Evolutionary conservation across 1,140 invertebrate genomes (phyloP), one percentile per base, ranked within the genome.

Genomic region (Heliconius eleuchia): DNA sequence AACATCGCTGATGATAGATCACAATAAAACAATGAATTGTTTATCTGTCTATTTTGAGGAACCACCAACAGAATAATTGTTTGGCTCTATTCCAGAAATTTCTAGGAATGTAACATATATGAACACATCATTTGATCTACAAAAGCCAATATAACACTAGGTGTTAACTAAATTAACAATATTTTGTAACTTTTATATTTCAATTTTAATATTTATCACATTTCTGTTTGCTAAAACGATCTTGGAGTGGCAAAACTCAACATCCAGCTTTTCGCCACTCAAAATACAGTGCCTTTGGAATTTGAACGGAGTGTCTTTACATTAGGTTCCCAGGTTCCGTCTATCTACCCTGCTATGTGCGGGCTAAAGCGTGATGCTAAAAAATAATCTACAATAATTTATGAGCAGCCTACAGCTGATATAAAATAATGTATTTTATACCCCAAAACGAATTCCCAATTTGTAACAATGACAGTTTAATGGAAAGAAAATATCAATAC

Each of bases 11-110:
- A 76, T 27, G 34, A 71, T 37, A 34, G 75, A 77, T 75, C 76
- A 81, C 76, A 82, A 82, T 82, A 82, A 80, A 82, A 66, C 76
- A 71, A 80, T 80, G 80, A 77, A 77, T 82, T 77, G 76, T 82
- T 79, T 80, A 80, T 80, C 73, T 74, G 55, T 82, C 80, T 81
- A 80, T 80, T 83, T 72, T 77, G 76, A 79, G 77, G 77, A 74
- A 80, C 80, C 80, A 80, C 72, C 71, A 70, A 70, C 70, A 57
- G 76, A 50, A 60, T 73, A 34, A 46, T 66, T 30, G 76, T 73
- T 79, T 83, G 82, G 82, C 80, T 34, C 6, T 2, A 1, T 37
- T 83, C 80, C 82, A 83, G 78, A 74, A 73, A 74, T 80, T 74
- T 57, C 23, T 6, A 57, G 74, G 55, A 76, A 76, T 39, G 74